Conservation (phyloP, 2,113 vertebrate species). For the Psilopsiagon aymara region DNA sequence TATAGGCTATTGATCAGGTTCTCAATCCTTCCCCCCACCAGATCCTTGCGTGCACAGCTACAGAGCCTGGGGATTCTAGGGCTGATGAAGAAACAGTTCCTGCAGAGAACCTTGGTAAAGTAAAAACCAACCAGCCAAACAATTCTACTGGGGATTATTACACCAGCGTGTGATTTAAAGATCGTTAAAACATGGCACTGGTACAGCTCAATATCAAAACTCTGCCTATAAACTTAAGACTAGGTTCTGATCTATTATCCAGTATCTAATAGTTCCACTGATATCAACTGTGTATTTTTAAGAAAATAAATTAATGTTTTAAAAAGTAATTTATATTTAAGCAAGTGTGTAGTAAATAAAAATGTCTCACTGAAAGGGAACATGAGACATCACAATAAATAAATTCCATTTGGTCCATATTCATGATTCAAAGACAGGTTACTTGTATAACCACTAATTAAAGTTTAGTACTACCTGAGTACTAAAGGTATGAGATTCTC, state of each 20-base stretch:
- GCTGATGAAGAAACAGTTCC: background rate
- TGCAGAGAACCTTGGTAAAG: background rate
- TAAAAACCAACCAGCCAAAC: background rate
- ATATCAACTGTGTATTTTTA: background rate
- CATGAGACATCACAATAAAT: background rate
- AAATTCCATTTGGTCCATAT: background rate
- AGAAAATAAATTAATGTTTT: background rate
- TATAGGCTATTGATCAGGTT: background rate
- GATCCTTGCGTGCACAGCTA: background rate
- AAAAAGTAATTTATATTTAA: background rate
- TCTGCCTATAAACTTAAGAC: background rate
- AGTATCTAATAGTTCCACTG: background rate
- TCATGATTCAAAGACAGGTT: background rate
- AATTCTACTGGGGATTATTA: background rate
- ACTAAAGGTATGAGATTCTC: background rate
- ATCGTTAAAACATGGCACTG: background rate
- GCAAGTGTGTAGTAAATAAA: background rate
- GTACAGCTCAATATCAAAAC: background rate
- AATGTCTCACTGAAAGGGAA: background rate
- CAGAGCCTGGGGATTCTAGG: background rate
- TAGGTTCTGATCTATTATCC: background rate
- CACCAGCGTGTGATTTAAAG: background rate
- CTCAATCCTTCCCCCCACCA: background rate
- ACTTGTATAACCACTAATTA: background rate
- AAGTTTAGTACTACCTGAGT: background rate